Conservation (phyloP, 2,888 invertebrate species). For the Nebria salina region DNA sequence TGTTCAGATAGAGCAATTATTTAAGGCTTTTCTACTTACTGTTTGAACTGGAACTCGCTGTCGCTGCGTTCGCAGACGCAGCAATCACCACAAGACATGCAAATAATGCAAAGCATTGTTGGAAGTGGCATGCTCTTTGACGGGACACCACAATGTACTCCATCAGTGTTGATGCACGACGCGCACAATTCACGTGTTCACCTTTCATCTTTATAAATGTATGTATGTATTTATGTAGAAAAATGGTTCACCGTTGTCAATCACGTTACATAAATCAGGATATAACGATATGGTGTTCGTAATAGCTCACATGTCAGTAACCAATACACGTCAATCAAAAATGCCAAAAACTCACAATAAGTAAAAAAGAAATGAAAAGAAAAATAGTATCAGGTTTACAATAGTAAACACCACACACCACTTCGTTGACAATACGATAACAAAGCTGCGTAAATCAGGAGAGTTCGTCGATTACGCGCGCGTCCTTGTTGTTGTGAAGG, state of each 20-base stretch:
- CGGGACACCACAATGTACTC: slow-evolving; percentile 18
- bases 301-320: not conserved
- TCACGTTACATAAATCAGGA: too few relatives aligned
- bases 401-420: not conserved
- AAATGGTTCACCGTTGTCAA: too few relatives aligned
- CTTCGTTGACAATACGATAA: not conserved
- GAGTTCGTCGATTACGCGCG: not conserved
- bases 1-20: not conserved
- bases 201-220: not conserved
- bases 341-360: not conserved
- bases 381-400: not conserved
- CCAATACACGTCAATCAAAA: not conserved
- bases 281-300: too few relatives aligned
- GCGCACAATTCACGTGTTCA: slow-evolving; percentile 4
- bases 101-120: slow-evolving; percentile 18
- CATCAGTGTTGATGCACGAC: not conserved
- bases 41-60: slow-evolving; percentile 39
- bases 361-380: not conserved
- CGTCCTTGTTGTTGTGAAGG: not conserved
- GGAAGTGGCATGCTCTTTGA: not conserved
- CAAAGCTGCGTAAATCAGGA: not conserved
- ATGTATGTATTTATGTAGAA: too few relatives aligned
- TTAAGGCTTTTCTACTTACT: slow-evolving; percentile 24
- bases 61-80: slow-evolving; percentile 12
- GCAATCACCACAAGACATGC: slow-evolving; percentile 18